Conservation (phyloP, 1,140 invertebrate genomes). For the Antheraea mylitta region DNA sequence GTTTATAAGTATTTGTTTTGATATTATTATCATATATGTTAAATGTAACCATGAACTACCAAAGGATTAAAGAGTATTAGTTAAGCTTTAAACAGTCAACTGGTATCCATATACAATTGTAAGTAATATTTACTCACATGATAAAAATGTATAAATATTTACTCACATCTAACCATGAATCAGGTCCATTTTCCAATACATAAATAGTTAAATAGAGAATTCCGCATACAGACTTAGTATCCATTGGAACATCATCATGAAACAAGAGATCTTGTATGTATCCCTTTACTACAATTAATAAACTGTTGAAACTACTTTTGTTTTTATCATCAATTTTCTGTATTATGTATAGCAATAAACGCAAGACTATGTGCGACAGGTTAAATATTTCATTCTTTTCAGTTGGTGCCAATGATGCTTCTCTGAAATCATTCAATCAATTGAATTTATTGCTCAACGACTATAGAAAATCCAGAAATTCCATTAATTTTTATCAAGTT, state of each 20-base stretch:
- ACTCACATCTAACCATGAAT: slow-evolving; percentile 58
- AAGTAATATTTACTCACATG: too few relatives aligned
- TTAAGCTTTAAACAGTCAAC: too few relatives aligned
- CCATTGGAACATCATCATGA: slow-evolving; percentile 60
- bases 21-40: too few relatives aligned
- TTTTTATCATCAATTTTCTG: slow-evolving; percentile 41
- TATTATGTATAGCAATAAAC: slow-evolving; percentile 47
- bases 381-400: slow-evolving; percentile 61
- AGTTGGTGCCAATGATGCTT: slow-evolving; percentile 44
- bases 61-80: too few relatives aligned
- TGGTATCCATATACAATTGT: too few relatives aligned
- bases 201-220: slow-evolving; percentile 50
- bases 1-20: too few relatives aligned
- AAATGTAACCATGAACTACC: too few relatives aligned
- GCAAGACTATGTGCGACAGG: slow-evolving; percentile 42
- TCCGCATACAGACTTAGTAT: slow-evolving; percentile 62
- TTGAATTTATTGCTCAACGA: too few relatives aligned
- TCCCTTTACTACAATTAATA: slow-evolving; percentile 32
- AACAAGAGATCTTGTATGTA: slow-evolving; percentile 42
- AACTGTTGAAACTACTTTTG: slow-evolving; percentile 20
- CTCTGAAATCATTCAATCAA: slow-evolving; percentile 35
- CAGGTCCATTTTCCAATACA: slow-evolving; percentile 36
- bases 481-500: too few relatives aligned
- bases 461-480: too few relatives aligned
- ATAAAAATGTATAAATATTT: slow-evolving; percentile 1